Evolutionary conservation across 64 coral and sea anemone species (phyloP).

Genomic region (Trachythela sp.): DNA sequence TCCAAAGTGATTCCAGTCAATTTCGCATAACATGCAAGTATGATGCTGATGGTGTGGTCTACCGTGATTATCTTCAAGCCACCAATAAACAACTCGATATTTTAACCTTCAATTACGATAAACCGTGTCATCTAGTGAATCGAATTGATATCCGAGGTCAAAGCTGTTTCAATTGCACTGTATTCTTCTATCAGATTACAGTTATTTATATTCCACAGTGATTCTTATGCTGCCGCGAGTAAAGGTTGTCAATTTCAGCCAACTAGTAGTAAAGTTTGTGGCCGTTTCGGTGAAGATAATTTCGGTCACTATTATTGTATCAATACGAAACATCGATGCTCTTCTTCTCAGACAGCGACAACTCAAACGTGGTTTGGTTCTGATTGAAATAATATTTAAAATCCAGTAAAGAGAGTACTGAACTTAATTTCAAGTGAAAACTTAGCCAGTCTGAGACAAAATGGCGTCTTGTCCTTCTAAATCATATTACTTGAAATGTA

Average conservation of each 20-base stretch:
- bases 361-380: constrained; percentile 30
- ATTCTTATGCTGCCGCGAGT: not conserved
- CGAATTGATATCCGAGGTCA: constrained; percentile 21
- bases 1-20: not conserved
- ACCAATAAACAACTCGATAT: not conserved
- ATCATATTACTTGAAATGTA: too few relatives aligned
- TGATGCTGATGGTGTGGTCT: not conserved
- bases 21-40: constrained; percentile 32
- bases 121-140: not conserved
- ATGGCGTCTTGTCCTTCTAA: too few relatives aligned
- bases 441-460: too few relatives aligned
- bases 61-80: not conserved
- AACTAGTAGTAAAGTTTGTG: not conserved
- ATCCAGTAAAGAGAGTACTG: too few relatives aligned
- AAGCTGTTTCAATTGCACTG: not conserved
- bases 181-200: not conserved
- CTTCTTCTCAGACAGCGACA: not conserved
- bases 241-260: not conserved
- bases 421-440: too few relatives aligned
- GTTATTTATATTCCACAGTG: not conserved
- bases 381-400: too few relatives aligned
- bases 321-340: constrained; percentile 25
- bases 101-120: not conserved
- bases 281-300: constrained; percentile 2
- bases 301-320: constrained; percentile 20